A percentile compares a stretch with the other conserved stretches of the same genome.
These are phyloP conservation scores for Patella depressa DNA, from an alignment of 2,888 invertebrate species.

Conservation along the genomic window DNA sequence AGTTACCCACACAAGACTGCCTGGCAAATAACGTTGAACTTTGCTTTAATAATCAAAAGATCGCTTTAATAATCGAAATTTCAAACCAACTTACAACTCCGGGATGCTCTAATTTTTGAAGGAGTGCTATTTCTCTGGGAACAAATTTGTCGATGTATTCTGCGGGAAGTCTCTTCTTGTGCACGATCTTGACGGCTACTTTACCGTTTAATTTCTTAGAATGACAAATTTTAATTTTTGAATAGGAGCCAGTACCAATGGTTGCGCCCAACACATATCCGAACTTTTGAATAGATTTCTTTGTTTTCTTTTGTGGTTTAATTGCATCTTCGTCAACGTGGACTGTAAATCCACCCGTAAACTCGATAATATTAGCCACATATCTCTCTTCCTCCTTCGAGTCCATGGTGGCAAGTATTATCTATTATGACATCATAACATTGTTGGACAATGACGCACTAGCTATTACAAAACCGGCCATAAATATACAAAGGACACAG, in stretches of 20 bases:
- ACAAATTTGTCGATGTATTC: slow-evolving; percentile 33
- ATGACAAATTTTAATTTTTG: slow-evolving; percentile 37
- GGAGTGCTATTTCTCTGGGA: slow-evolving; percentile 32
- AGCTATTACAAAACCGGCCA: too few species aligned
- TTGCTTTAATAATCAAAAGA: background rate
- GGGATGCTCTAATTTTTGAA: slow-evolving; percentile 34
- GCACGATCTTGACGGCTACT: slow-evolving; percentile 40
- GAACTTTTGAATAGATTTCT: slow-evolving; percentile 21
- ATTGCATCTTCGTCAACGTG: slow-evolving; percentile 26
- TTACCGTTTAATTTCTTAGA: slow-evolving; percentile 22
- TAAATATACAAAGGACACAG: too few species aligned
- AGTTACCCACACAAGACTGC: background rate
- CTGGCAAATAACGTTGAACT: background rate
- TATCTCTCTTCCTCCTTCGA: slow-evolving; percentile 14
- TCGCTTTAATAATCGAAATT: background rate
- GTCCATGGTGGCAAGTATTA: too few species aligned
- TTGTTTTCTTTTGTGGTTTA: slow-evolving; percentile 25
- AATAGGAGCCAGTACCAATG: slow-evolving; percentile 34
- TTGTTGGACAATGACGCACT: too few species aligned
- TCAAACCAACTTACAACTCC: slow-evolving; percentile 32
- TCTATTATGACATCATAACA: too few species aligned
- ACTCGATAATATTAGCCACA: slow-evolving; percentile 14
- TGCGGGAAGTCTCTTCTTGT: slow-evolving; percentile 24
- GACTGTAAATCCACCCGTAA: slow-evolving; percentile 5
- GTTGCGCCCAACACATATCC: slow-evolving; percentile 36